A percentile compares a stretch with the other conserved stretches of the same genome.
These are phyloP conservation scores for Eulacestoma nigropectus DNA, from an alignment of 2,113 vertebrate species.

Conservation along the genomic window DNA sequence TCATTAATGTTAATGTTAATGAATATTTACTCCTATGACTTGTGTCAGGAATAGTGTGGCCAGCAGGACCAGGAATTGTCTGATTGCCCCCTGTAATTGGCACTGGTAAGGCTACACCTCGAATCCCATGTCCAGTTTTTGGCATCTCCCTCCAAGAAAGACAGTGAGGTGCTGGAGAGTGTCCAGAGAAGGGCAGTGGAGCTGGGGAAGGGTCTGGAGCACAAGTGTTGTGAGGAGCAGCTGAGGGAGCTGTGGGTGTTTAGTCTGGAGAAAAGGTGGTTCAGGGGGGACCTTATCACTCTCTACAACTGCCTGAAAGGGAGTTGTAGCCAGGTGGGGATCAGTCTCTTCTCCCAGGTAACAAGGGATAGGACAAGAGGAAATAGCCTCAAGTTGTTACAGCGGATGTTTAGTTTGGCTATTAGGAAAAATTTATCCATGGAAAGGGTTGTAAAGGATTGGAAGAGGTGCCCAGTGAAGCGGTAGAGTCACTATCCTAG, in stretches of 20 bases:
- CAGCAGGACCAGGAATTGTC: neutral
- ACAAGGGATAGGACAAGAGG: neutral
- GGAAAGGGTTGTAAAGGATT: neutral
- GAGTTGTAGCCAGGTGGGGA: neutral
- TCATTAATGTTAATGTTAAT: neutral
- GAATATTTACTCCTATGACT: neutral
- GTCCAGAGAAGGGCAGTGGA: neutral
- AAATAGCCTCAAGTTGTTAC: neutral
- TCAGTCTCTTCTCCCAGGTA: neutral
- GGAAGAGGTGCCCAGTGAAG: neutral
- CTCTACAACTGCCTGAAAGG: neutral
- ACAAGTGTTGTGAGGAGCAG: neutral
- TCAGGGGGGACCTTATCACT: rapidly evolving
- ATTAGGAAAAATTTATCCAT: neutral
- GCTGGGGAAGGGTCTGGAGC: neutral
- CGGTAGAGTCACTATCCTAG: rapidly evolving
- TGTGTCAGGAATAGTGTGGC: neutral
- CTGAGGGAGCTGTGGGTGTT: neutral
- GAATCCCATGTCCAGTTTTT: neutral
- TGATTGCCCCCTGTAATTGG: neutral
- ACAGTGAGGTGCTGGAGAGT: neutral
- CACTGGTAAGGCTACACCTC: neutral
- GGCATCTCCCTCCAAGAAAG: too few relatives aligned
- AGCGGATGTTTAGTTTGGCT: neutral
- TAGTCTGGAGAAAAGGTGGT: neutral